These are phyloP conservation scores for Iphiclides podalirius DNA, from an alignment of 2,888 invertebrate genomes.

Conservation along the genomic window DNA sequence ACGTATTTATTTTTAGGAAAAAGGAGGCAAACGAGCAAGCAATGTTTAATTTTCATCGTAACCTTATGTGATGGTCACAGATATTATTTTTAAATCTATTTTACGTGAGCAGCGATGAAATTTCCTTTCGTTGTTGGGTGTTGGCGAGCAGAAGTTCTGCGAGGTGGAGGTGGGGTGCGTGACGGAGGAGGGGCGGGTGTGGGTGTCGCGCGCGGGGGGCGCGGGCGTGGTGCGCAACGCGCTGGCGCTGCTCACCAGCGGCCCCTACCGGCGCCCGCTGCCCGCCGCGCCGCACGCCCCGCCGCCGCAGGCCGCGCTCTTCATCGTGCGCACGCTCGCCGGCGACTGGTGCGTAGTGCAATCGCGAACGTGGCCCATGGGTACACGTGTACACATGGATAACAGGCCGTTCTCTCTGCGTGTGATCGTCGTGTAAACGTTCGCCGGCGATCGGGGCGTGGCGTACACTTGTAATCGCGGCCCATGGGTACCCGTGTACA, in stretches of 20 bases:
- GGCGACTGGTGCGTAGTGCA: conserved; percentile 71
- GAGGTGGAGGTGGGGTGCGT: conserved; percentile 73
- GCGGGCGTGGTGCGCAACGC: conserved; percentile 58
- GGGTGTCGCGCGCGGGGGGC: conserved; percentile 71
- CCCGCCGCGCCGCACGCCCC: conserved; percentile 67
- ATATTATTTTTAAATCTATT: too few relatives aligned
- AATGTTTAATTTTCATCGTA: too few relatives aligned
- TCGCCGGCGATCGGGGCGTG: too few relatives aligned
- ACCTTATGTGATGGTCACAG: too few relatives aligned
- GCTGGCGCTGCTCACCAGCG: conserved; percentile 63
- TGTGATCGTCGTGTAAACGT: too few relatives aligned
- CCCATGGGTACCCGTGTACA: too few relatives aligned
- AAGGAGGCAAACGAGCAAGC: too few relatives aligned
- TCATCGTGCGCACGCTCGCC: conserved; percentile 71
- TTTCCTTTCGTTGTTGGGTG: neutral
- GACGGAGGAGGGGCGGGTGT: conserved; percentile 70
- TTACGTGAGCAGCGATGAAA: too few relatives aligned
- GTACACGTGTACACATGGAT: too few relatives aligned
- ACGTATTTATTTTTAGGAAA: too few relatives aligned
- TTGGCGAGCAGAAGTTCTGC: conserved; percentile 52
- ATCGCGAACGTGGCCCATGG: neutral
- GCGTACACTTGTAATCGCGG: too few relatives aligned
- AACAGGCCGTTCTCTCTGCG: too few relatives aligned
- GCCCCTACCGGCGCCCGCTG: conserved; percentile 67
- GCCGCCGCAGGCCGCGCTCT: conserved; percentile 55